Evolutionary conservation across 2,797 vertebrate species (phyloP).

Genomic region (Podargus strigoides): DNA sequence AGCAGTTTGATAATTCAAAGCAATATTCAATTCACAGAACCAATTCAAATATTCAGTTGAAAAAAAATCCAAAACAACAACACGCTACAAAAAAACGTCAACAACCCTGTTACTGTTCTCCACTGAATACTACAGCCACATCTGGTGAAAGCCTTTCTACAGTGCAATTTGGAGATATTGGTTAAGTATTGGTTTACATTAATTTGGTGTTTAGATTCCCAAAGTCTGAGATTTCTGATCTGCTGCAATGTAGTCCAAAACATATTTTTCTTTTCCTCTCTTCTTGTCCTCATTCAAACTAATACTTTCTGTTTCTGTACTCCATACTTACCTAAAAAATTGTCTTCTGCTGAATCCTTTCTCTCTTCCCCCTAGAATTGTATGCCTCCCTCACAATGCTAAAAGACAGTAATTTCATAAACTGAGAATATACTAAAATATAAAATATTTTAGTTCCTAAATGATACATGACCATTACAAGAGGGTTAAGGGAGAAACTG

Average conservation of each 20-base stretch:
- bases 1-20: background rate
- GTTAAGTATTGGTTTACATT: background rate
- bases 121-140: background rate
- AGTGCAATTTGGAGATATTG: background rate
- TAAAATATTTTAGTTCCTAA: background rate
- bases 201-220: background rate
- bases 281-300: background rate
- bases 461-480: background rate
- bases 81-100: background rate
- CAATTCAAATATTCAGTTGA: no score
- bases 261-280: background rate
- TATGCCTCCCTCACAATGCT: background rate
- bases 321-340: background rate
- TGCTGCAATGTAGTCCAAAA: background rate
- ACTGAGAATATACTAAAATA: background rate
- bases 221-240: background rate
- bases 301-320: background rate
- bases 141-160: background rate
- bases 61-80: background rate
- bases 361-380: background rate
- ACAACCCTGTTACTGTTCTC: background rate
- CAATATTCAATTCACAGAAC: background rate
- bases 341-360: background rate
- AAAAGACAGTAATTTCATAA: background rate
- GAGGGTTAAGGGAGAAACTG: background rate